Evolutionary conservation across 1,140 invertebrate genomes (phyloP).

Genomic region (Drosophila busckii): DNA sequence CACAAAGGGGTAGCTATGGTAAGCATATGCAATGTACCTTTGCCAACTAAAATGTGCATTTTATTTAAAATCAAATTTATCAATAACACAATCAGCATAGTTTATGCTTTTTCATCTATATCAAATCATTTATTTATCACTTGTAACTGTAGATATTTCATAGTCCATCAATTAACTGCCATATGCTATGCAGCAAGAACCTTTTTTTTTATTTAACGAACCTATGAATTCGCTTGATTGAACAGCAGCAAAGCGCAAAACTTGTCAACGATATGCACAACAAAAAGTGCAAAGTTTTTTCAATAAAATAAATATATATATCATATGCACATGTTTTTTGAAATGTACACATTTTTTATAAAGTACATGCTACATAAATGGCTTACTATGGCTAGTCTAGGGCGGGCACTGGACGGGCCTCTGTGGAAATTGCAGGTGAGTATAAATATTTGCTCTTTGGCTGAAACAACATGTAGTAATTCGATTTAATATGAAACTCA

Average conservation of each 20-base stretch:
- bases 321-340: slow-evolving; percentile 5
- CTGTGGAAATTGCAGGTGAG: slow-evolving; percentile 7
- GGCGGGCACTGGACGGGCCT: not conserved
- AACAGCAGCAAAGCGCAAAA: slow-evolving; percentile 57
- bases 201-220: slow-evolving; percentile 73
- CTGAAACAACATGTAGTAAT: slow-evolving; percentile 44
- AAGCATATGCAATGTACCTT: too few relatives aligned
- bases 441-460: slow-evolving; percentile 40
- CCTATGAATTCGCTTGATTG: slow-evolving; percentile 63
- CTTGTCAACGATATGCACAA: slow-evolving; percentile 4
- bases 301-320: not conserved
- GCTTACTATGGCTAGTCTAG: slow-evolving; percentile 33
- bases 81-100: too few relatives aligned
- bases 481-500: slow-evolving; percentile 25
- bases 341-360: slow-evolving; percentile 46
- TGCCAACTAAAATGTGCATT: too few relatives aligned
- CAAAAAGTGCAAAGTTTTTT: slow-evolving; percentile 31
- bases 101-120: too few relatives aligned
- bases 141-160: too few relatives aligned
- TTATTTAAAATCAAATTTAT: too few relatives aligned
- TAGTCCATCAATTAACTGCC: not conserved
- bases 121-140: too few relatives aligned
- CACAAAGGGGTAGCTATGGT: too few relatives aligned
- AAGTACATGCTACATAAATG: slow-evolving; percentile 56
- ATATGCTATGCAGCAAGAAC: slow-evolving; percentile 30